phyloP scores from a whole-genome alignment of 2,113 vertebrate species.

The Lonchura striata region DNA sequence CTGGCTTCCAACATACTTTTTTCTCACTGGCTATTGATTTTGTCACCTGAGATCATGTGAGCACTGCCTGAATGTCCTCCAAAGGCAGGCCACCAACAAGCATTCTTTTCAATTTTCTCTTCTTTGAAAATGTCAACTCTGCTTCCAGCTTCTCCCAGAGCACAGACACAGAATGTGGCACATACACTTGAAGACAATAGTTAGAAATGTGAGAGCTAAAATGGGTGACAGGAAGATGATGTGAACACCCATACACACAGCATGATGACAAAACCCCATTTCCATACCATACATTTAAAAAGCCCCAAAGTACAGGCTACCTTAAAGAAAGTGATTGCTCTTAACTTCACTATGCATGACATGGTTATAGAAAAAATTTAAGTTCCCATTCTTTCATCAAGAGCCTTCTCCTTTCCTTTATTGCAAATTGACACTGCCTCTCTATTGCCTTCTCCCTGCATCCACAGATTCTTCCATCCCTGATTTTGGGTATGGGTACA shows the following conservation, averaged over 20 bases:
- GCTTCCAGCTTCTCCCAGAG: neutral
- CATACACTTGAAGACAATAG: neutral
- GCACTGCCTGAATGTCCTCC: neutral
- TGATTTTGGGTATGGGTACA: neutral
- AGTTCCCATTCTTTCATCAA: neutral
- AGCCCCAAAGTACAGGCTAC: neutral
- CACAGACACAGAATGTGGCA: neutral
- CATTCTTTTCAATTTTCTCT: neutral
- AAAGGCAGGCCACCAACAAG: neutral
- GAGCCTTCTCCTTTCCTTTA: neutral
- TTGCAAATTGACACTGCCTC: neutral
- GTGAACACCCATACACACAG: neutral
- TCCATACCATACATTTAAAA: neutral
- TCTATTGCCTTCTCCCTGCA: neutral
- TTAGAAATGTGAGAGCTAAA: neutral
- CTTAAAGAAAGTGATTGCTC: neutral
- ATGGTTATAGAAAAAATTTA: neutral
- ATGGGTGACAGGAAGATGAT: neutral
- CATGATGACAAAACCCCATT: neutral
- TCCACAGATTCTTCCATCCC: fast-evolving
- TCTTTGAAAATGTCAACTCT: neutral
- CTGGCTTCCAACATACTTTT: neutral
- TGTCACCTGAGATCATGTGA: neutral
- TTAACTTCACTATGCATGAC: neutral
- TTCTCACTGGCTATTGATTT: neutral